Evolutionary conservation across 2,797 vertebrate species (phyloP).

Genomic region (Otus scops): DNA sequence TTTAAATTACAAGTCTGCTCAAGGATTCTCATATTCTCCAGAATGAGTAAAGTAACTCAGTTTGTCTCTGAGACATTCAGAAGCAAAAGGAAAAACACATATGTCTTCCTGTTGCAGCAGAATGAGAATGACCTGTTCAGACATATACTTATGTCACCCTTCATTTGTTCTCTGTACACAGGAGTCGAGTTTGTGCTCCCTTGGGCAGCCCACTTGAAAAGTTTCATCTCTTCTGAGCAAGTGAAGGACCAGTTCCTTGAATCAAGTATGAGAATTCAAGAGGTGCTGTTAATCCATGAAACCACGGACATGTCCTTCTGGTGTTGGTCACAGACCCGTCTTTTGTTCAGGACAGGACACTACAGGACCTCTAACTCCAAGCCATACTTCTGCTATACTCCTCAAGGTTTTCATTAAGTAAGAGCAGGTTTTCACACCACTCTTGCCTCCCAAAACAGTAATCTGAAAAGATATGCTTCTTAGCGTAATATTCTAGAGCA

Average conservation of each 20-base stretch:
- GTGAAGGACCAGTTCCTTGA: neutral
- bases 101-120: neutral
- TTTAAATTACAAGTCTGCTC: neutral
- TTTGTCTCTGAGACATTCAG: neutral
- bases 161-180: neutral
- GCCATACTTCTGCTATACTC: neutral
- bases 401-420: neutral
- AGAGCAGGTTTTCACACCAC: neutral
- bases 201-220: neutral
- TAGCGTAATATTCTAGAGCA: neutral
- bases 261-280: neutral
- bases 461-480: neutral
- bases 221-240: neutral
- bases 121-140: neutral
- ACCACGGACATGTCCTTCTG: accelerated
- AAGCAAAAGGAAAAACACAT: neutral
- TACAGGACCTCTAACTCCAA: neutral
- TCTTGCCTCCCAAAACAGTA: neutral
- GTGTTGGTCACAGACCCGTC: accelerated
- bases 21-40: neutral
- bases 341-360: neutral
- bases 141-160: neutral
- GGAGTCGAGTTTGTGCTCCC: neutral
- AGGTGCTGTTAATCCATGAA: neutral
- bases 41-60: neutral